Evolutionary conservation across 2,888 invertebrate genomes (phyloP).

Genomic region (Dascillus cervinus): DNA sequence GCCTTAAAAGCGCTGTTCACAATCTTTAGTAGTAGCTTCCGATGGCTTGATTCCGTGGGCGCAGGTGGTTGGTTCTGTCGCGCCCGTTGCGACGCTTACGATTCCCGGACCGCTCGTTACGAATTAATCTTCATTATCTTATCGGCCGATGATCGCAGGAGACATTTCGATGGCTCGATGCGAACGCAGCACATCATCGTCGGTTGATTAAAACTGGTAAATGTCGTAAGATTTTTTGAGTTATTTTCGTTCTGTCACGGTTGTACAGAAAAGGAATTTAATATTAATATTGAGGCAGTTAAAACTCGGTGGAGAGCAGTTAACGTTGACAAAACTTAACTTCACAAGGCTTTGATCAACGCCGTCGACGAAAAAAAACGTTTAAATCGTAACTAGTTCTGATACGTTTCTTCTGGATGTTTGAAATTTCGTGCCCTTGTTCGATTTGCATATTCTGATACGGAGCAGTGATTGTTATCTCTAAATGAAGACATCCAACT

Average conservation of each 20-base stretch:
- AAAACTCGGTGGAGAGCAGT: slow-evolving; percentile 9
- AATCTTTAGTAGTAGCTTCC: not conserved
- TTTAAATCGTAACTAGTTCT: no score
- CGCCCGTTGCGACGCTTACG: no score
- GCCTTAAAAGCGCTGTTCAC: not conserved
- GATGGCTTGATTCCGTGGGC: not conserved
- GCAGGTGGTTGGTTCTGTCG: no score
- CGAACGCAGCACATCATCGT: slow-evolving; percentile 1
- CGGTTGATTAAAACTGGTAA: slow-evolving; percentile 26
- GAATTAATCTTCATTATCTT: not conserved
- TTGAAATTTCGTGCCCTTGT: slow-evolving; percentile 5
- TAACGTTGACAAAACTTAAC: slow-evolving; percentile 17
- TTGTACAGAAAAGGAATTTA: slow-evolving; percentile 16
- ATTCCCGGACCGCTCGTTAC: no score
- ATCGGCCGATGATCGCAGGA: not conserved
- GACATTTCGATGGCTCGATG: not conserved
- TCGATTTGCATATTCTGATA: slow-evolving; percentile 7
- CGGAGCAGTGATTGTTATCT: no score
- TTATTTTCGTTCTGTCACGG: slow-evolving; percentile 24
- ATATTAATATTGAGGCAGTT: slow-evolving; percentile 17
- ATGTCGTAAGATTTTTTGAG: slow-evolving; percentile 26
- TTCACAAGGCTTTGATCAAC: slow-evolving; percentile 11
- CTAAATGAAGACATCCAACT: no score
- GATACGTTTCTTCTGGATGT: slow-evolving; percentile 9
- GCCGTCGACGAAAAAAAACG: slow-evolving; percentile 11